Base-by-base conservation (phyloP, 2,797 vertebrate species). In the Anableps anableps region DNA sequence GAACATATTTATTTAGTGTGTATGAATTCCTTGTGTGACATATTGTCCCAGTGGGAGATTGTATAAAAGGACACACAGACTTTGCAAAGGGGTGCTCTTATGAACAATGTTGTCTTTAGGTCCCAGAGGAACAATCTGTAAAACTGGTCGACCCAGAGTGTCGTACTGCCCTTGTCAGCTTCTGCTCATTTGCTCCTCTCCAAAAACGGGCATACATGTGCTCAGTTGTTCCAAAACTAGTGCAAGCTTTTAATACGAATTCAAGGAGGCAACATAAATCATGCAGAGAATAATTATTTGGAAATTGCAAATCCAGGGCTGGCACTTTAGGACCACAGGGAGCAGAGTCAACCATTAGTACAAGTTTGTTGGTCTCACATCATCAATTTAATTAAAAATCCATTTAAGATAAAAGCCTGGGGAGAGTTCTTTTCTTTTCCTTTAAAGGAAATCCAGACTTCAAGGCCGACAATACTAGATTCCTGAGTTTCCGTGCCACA, bases 361-460 rank as follows among this genome's bases (percentile, higher is more conserved):
- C 83, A 82, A 88, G 85, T 93, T 91, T 92, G 88, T 92, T 93
- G 90, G 90, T 93, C 90, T 92, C 93, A 94, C 92, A 92, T 93
- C 92, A 93, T 95, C 91, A 94, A 92, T 93, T 94, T 90, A 93
- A 95, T 95, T 94, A 93, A 94, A 94, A 95, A 92, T 89, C 89
- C 86, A 91, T 93, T 93, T 90, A 91, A 90, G 86, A 91, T 81
- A 80, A 84, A 86, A 75, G 85, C 92, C 85, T 74, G 81, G 82
- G 92, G 93, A 88, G 78, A 80, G 23, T 34, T 88, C 79, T 84
- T 83, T 74, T 78, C 71, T 80, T 78, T 80, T 80, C 47, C 72
- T 91, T 85, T 81, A 34, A 77, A 71, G 75, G 71, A 86, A 87
- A 80, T 80, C 75, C 81, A 85, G 88, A 79, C 81, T 85, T 91